Evolutionary conservation across 2,888 invertebrate species (phyloP).

Genomic region (Drosophila meridionalis): DNA sequence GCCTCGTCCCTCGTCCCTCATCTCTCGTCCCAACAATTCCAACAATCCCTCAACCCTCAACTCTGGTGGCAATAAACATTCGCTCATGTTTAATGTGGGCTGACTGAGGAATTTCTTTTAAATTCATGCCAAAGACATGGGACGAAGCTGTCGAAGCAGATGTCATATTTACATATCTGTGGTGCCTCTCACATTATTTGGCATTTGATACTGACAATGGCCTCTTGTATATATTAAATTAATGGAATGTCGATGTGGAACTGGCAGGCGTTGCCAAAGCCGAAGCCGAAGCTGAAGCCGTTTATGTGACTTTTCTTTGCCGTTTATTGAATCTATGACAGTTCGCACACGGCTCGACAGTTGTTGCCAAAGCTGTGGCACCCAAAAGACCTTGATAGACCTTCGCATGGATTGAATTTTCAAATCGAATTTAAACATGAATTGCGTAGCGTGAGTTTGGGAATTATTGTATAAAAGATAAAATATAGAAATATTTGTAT

Average conservation of each 20-base stretch:
- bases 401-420: background rate
- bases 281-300: background rate
- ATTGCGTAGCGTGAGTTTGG: background rate
- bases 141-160: constrained; percentile 28
- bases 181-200: constrained; percentile 19
- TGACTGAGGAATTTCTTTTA: constrained; percentile 14
- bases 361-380: background rate
- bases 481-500: background rate
- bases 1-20: background rate
- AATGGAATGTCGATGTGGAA: constrained; percentile 19
- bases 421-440: background rate
- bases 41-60: background rate
- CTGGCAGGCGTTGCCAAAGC: background rate
- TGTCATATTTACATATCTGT: constrained; percentile 52
- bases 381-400: constrained; percentile 1
- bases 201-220: constrained; percentile 28
- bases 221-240: constrained; percentile 28
- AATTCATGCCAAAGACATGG: constrained; percentile 25
- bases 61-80: constrained; percentile 10
- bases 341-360: background rate
- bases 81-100: constrained; percentile 21
- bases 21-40: too few relatives aligned
- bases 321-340: constrained; percentile 29
- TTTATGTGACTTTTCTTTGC: constrained; percentile 8
- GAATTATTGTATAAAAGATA: background rate